Base-by-base conservation (phyloP, 2,113 vertebrate species). In the Heterotis niloticus region DNA sequence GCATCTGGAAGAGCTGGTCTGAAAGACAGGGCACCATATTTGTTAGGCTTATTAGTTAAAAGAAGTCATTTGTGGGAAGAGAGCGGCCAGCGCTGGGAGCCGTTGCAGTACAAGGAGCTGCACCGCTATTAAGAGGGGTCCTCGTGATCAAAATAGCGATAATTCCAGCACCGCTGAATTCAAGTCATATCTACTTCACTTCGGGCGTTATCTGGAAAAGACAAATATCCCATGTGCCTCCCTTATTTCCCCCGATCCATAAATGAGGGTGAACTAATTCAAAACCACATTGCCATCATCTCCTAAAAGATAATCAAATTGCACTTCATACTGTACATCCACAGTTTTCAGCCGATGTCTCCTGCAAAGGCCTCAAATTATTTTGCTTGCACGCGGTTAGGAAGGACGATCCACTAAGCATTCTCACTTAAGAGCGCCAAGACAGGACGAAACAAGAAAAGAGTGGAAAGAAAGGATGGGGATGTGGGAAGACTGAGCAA, bases 401-500 rank as follows among this genome's bases (percentile, higher is more conserved):
- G 76, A 88, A 13, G n/a, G 14, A 7, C 60, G 77, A 82, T 83
- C 84, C 82, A 84, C 80, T 83, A 75, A 85, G 84, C 86, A 85
- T 86, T 87, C 85, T 10, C 10, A 23, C 4, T 66, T 1, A 24
- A 66, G 64, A 23, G 64, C 64, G 20, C 14, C 20, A 62, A 20
- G 51, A 20, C 14, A 13, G 2, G 0, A 74, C 17, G 72, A 24
- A 23, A 76, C 12, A 75, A 86, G 86, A 85, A 86, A 69, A 82
- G 68, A 66, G 56, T 56, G 52, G 20, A 0, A 16, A 26, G 26
- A 3, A 1, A 23, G 13, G 24, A 4, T 2, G 51, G 65, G 60
- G 29, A 83, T 80, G 83, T 78, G 81, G 71, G 24, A 84, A 84
- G 81, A 84, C 83, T 84, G 34, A 86, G 90, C 88, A 88, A 86